Percentiles rank a stretch among this genome's conserved stretches.
Evolutionary conservation across 2,797 vertebrate genomes (phyloP).

Genomic region (Tangara arthus): DNA sequence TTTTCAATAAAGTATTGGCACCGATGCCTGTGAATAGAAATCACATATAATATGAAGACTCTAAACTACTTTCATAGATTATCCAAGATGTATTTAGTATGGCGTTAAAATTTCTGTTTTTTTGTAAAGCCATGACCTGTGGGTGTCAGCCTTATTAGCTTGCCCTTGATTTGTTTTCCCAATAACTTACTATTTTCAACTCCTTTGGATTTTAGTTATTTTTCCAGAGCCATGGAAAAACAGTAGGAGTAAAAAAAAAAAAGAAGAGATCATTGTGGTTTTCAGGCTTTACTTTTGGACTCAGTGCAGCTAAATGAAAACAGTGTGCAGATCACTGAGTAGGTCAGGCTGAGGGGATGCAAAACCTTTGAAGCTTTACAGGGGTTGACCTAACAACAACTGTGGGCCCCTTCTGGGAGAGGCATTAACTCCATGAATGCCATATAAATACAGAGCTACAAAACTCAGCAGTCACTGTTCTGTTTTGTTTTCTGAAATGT

Average conservation of each 20-base stretch:
- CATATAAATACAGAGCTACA: conserved; percentile 45
- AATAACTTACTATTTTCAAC: conserved; percentile 23
- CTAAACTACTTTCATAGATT: not conserved
- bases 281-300: conserved; percentile 70
- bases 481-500: not conserved
- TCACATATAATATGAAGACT: not conserved
- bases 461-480: not conserved
- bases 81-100: not conserved
- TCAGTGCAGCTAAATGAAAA: conserved; percentile 75
- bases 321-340: conserved; percentile 75
- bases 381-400: conserved; percentile 86
- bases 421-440: conserved; percentile 76
- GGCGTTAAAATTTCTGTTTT: not conserved
- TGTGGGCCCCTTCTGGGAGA: conserved; percentile 78
- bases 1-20: not conserved
- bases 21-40: not conserved
- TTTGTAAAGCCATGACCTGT: not conserved
- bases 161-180: conserved; percentile 10
- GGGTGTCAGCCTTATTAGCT: not conserved
- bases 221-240: conserved; percentile 67
- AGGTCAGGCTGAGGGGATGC: conserved; percentile 77
- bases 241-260: not conserved
- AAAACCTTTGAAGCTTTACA: conserved; percentile 91
- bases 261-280: conserved; percentile 58
- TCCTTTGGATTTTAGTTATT: conserved; percentile 51